Base-by-base conservation (phyloP, 2,797 vertebrate species). In the Agapornis canus region DNA sequence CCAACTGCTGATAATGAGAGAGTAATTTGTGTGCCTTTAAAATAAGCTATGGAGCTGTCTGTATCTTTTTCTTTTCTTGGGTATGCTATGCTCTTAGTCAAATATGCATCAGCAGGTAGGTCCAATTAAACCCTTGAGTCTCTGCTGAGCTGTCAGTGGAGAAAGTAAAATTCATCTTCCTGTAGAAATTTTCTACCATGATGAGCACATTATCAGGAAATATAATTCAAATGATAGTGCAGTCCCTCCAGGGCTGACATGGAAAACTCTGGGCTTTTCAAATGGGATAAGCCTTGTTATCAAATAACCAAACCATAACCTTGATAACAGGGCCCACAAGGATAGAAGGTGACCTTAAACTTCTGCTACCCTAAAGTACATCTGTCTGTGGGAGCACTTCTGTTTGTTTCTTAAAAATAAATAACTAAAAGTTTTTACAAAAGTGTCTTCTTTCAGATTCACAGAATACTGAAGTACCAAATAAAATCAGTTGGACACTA, bases 161-260 rank as follows among this genome's bases (percentile, higher is more conserved):
- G 86, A 94, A 93, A 87, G 91, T 82, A 78, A 81, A 93, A 94
- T 91, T 95, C 70, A 80, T 95, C 88, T 86, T 95, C 89, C 89
- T 87, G 94, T 82, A 86, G 91, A 87, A 88, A 93, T 95, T 93
- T 96, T 96, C 88, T 92, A 61, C 70, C 76, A 49, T 92, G 83
- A 89, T 96, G 96, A 96, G 85, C 68, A 73, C 56, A 37, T 91
- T 89, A 90, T 84, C 77, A 89, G 93, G 95, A 96, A 94, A 91
- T 93, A 91, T 87, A 80, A 90, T 90, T 93, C 68, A 90, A 89
- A 92, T 92, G 91, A 40, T 94, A 65, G 75, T 23, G 48, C 43
- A 70, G 73, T 93, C 79, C 86, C 91, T 94, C 57, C 69, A 76
- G 92, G 84, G 95, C 78, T 92, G 93, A 52, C 0, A 1, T 54